Evolutionary conservation across 1,140 invertebrate species (phyloP).

Genomic region (Halictus rubicundus): DNA sequence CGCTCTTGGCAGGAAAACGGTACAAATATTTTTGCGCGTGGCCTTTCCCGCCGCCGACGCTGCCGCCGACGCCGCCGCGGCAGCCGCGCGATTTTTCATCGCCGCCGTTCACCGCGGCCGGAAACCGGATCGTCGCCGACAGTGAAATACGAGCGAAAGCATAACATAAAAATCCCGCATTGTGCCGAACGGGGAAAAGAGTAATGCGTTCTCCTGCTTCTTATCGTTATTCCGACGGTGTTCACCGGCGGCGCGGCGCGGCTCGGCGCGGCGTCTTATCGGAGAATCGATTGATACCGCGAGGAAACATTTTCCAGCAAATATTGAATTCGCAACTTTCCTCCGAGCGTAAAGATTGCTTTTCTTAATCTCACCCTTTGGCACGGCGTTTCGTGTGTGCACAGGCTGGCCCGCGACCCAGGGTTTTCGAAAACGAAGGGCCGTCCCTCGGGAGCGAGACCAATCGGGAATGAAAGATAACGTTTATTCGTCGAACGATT

Average conservation of each 20-base stretch:
- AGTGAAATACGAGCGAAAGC: conserved; percentile 8
- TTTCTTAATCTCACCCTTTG: too few relatives aligned
- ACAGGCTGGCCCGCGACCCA: too few relatives aligned
- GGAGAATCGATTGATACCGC: neutral
- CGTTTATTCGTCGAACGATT: too few relatives aligned
- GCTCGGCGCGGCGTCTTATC: neutral
- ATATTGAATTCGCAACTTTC: too few relatives aligned
- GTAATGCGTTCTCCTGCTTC: neutral
- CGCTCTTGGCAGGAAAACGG: neutral
- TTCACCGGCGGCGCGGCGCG: too few relatives aligned
- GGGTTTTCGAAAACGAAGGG: too few relatives aligned
- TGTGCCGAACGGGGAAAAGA: neutral
- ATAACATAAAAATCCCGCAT: neutral
- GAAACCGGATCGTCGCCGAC: neutral
- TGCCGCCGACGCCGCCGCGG: too few relatives aligned
- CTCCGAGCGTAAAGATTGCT: too few relatives aligned
- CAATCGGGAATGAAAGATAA: too few relatives aligned
- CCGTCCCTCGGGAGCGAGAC: too few relatives aligned
- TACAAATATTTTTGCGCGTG: conserved; percentile 10
- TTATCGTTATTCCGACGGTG: neutral
- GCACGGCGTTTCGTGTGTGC: too few relatives aligned
- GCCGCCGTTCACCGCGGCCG: neutral
- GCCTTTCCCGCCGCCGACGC: neutral
- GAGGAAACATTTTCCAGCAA: neutral
- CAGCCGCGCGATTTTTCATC: neutral